A percentile compares a stretch with the other conserved stretches of the same genome.
Conservation (phyloP, 2,113 vertebrate genomes). For the Calyptommatus sinebrachiatus region DNA sequence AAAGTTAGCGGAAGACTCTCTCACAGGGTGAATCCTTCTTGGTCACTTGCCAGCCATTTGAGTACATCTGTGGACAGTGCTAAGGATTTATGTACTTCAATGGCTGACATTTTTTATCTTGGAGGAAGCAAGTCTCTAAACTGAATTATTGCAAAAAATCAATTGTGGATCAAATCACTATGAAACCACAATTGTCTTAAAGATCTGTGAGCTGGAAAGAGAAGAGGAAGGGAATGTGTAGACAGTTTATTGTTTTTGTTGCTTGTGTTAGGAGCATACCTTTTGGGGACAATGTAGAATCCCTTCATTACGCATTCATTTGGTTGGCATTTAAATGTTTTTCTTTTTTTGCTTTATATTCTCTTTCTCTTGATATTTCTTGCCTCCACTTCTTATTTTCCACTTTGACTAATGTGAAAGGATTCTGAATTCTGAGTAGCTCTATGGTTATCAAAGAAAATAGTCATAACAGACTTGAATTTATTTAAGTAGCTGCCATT, state of each 20-base stretch:
- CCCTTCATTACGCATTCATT: slow-evolving; percentile 65
- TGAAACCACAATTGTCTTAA: slow-evolving; percentile 69
- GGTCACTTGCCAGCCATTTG: background rate
- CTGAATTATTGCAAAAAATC: slow-evolving; percentile 71
- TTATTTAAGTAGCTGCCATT: slow-evolving; percentile 26
- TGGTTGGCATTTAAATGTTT: slow-evolving; percentile 64
- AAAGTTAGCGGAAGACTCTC: background rate
- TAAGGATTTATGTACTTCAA: slow-evolving; percentile 47
- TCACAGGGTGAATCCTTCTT: background rate
- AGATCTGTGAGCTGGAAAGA: slow-evolving; percentile 57
- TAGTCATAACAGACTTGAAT: slow-evolving; percentile 38
- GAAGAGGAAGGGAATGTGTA: slow-evolving; percentile 19
- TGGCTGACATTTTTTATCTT: slow-evolving; percentile 40
- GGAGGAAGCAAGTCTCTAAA: slow-evolving; percentile 60
- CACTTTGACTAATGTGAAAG: slow-evolving; percentile 16
- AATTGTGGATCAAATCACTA: slow-evolving; percentile 69
- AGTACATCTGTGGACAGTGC: background rate
- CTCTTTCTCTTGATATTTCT: slow-evolving; percentile 55
- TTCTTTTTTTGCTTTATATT: slow-evolving; percentile 16
- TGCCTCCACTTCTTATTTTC: slow-evolving; percentile 36
- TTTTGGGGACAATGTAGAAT: slow-evolving; percentile 50
- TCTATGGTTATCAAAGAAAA: slow-evolving; percentile 28
- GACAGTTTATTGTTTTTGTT: slow-evolving; percentile 34
- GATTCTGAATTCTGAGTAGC: slow-evolving; percentile 55
- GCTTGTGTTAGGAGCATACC: slow-evolving; percentile 51